Base-by-base conservation (phyloP, 2,888 invertebrate genomes). In the Zelleria hepariella region DNA sequence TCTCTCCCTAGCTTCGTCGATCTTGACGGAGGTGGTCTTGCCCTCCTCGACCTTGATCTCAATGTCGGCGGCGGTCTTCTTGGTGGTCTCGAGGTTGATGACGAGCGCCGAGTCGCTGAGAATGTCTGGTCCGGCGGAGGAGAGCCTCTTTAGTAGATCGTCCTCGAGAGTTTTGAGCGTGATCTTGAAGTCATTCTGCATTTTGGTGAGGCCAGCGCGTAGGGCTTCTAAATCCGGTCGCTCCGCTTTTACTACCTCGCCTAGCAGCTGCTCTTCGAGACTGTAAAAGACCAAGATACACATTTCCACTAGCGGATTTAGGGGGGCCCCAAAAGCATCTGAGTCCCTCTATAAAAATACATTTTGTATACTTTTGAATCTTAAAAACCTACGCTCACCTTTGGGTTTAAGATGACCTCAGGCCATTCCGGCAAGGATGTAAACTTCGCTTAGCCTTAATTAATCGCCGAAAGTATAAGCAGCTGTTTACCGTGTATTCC, bases 161-260 rank as follows among this genome's bases (percentile, higher is more conserved):
- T 98, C 98, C 88, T 98, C 98, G n/a, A 98, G 90, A 55, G 91
- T 91, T 77, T 98, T 98, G 21, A 98, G 84, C 0, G 95, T 95
- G 61, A 98, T 98, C 84, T 98, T 98, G 75, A 97, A 98, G 73
- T 95, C 95, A 71, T 98, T 98, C 74, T 98, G 97, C 74, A 97
- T 96, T 71, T 95, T 95, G 0, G 97, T 98, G 8, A 98, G 87
- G 56, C 94, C 93, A 0, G 95, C 91, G 70, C 97, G 94, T 59
- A 95, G 89, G 3, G 91, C 80, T 83, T 98, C 98, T 61, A 98
- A 90, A 78, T 98, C 98, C 0, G 98, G 97, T 63, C 98, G 90
- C 79, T 98, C 98, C 0, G 94, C 93, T 84, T 96, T 96, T 0
- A 98, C 97, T 5, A 98, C 98, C 80, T 96, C 97, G 6, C 96